Evolutionary conservation across 2,888 invertebrate species (phyloP).

Genomic region (Drosophila conformis): DNA sequence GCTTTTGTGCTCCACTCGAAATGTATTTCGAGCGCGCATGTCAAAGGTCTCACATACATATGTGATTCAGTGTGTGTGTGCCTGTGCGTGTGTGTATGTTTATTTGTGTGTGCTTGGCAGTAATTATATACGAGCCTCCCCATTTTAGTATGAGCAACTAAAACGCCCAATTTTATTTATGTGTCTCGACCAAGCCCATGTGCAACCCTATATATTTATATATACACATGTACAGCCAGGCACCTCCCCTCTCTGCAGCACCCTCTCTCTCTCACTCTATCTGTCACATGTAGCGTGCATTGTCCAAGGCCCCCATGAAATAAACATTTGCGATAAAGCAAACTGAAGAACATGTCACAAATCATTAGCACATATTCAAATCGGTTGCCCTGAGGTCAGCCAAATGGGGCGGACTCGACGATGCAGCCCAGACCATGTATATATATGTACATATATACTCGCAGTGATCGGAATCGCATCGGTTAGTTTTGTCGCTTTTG

Average conservation of each 20-base stretch:
- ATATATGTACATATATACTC: neutral
- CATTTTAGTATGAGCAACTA: slow-evolving; percentile 72
- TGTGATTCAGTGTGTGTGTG: slow-evolving; percentile 10
- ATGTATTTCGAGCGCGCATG: slow-evolving; percentile 79
- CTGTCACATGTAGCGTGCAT: slow-evolving; percentile 11
- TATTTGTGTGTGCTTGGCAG: slow-evolving; percentile 33
- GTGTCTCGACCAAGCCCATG: slow-evolving; percentile 57
- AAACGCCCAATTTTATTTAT: slow-evolving; percentile 75
- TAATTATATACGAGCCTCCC: slow-evolving; percentile 73
- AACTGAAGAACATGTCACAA: slow-evolving; percentile 64
- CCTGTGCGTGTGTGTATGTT: slow-evolving; percentile 8
- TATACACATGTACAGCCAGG: neutral
- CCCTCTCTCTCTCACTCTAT: neutral
- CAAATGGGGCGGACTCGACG: slow-evolving; percentile 37
- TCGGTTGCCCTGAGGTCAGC: slow-evolving; percentile 52
- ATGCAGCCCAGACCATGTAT: neutral
- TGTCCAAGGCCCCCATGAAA: slow-evolving; percentile 60
- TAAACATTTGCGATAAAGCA: slow-evolving; percentile 71
- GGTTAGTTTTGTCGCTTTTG: slow-evolving; percentile 26
- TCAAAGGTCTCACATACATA: slow-evolving; percentile 71
- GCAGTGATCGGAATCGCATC: slow-evolving; percentile 13
- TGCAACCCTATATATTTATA: slow-evolving; percentile 18
- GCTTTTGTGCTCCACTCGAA: slow-evolving; percentile 64
- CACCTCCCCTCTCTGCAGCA: neutral
- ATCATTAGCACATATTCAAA: slow-evolving; percentile 80